Conservation (phyloP, 2,888 invertebrate species). For the Heliconius erato region DNA sequence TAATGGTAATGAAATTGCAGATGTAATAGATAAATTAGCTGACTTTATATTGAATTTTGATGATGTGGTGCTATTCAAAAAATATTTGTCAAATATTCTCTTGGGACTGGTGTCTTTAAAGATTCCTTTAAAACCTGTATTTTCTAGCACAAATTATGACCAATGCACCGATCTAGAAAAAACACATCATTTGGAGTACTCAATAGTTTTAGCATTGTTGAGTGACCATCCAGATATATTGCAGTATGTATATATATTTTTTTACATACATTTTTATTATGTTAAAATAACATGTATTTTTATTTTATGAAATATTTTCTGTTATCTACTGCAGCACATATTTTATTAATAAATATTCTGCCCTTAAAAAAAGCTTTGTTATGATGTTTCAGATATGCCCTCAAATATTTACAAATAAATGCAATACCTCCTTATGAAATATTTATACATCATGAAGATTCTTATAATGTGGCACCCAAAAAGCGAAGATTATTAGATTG, state of each 20-base stretch:
- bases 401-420: constrained; percentile 89
- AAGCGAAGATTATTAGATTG: constrained; percentile 71
- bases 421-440: constrained; percentile 85
- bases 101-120: constrained; percentile 84
- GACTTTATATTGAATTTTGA: constrained; percentile 78
- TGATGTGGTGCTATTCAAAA: constrained; percentile 86
- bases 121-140: constrained; percentile 76
- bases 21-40: constrained; percentile 71
- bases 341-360: neutral
- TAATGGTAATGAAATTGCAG: constrained; percentile 59
- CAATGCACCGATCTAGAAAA: constrained; percentile 70
- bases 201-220: constrained; percentile 87
- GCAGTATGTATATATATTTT: constrained; percentile 82
- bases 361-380: neutral
- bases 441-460: constrained; percentile 73
- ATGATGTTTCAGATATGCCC: constrained; percentile 86
- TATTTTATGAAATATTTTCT: no score
- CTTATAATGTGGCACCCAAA: constrained; percentile 78
- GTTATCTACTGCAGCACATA: neutral
- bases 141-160: constrained; percentile 68
- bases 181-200: constrained; percentile 83
- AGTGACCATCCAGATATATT: constrained; percentile 88
- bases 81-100: constrained; percentile 86
- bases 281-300: neutral
- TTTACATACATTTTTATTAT: neutral